A percentile compares a stretch with the other conserved stretches of the same genome.
phyloP scores from a whole-genome alignment of 2,797 vertebrate genomes.

The Anguilla marmorata region DNA sequence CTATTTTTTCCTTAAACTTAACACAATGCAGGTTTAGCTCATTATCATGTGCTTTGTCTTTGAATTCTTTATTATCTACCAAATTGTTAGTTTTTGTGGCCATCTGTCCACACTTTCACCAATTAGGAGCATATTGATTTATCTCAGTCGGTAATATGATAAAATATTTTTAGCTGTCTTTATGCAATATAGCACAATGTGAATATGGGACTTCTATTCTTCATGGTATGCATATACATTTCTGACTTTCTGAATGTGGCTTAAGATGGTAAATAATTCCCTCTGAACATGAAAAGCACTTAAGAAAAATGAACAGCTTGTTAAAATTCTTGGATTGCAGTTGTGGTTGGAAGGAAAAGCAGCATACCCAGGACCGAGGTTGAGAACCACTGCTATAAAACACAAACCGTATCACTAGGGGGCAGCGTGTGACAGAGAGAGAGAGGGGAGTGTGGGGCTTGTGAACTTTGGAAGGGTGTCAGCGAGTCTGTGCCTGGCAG shows the following conservation, averaged over 20 bases:
- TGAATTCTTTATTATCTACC: too few relatives aligned
- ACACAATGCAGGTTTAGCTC: too few relatives aligned
- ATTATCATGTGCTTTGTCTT: too few relatives aligned
- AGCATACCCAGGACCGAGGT: not conserved
- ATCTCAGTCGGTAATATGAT: too few relatives aligned
- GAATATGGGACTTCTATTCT: not conserved
- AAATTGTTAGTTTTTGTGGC: too few relatives aligned
- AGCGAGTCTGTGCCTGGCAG: not conserved
- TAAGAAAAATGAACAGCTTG: not conserved
- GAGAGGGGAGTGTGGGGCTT: not conserved
- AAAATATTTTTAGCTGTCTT: not conserved
- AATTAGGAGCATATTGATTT: not conserved
- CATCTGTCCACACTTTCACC: too few relatives aligned
- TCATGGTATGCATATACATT: not conserved
- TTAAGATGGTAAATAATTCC: not conserved
- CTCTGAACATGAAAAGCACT: not conserved
- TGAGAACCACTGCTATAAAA: not conserved
- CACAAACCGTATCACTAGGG: slow-evolving; percentile 48
- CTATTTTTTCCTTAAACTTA: not conserved
- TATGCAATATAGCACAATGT: not conserved
- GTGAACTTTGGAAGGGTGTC: not conserved
- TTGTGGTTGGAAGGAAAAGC: not conserved
- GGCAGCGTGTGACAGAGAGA: slow-evolving; percentile 45
- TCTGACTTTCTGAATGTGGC: not conserved
- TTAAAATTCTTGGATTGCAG: not conserved